phyloP scores from a whole-genome alignment of 1,140 invertebrate genomes.

The Paralvinella palmiformis region DNA sequence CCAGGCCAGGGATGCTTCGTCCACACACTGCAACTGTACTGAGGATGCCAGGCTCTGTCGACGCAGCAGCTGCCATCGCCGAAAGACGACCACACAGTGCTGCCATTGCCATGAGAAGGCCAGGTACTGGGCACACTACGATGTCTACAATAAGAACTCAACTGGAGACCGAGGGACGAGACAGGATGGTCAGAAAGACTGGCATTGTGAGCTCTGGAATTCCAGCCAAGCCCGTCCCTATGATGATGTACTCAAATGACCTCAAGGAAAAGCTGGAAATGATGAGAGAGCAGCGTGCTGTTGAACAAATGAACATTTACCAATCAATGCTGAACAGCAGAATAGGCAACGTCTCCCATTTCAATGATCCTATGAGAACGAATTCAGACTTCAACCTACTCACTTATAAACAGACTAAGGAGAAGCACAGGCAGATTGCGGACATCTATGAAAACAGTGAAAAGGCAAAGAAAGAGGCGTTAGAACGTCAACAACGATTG shows the following conservation, averaged over 20 bases:
- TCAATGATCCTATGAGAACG: conserved; percentile 38
- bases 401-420: conserved; percentile 39
- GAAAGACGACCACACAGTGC: conserved; percentile 12
- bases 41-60: conserved; percentile 20
- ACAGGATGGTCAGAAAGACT: background rate
- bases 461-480: conserved; percentile 24
- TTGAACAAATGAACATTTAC: background rate
- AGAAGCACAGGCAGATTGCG: conserved; percentile 32
- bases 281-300: background rate
- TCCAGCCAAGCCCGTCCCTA: conserved; percentile 33
- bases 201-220: conserved; percentile 11
- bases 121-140: background rate
- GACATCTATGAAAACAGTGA: conserved; percentile 24
- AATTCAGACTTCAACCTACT: conserved; percentile 41
- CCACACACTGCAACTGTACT: conserved; percentile 37
- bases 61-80: conserved; percentile 11
- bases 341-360: conserved; percentile 35
- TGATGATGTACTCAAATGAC: conserved; percentile 40
- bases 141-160: background rate
- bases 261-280: background rate
- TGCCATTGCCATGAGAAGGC: background rate
- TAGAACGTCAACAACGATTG: conserved; percentile 32
- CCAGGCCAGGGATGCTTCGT: conserved; percentile 33
- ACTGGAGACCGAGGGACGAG: background rate
- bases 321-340: background rate